Evolutionary conservation across 1,140 invertebrate species (phyloP), one percentile per base, ranked within the genome.

Genomic region (Drosophila ercepeae): DNA sequence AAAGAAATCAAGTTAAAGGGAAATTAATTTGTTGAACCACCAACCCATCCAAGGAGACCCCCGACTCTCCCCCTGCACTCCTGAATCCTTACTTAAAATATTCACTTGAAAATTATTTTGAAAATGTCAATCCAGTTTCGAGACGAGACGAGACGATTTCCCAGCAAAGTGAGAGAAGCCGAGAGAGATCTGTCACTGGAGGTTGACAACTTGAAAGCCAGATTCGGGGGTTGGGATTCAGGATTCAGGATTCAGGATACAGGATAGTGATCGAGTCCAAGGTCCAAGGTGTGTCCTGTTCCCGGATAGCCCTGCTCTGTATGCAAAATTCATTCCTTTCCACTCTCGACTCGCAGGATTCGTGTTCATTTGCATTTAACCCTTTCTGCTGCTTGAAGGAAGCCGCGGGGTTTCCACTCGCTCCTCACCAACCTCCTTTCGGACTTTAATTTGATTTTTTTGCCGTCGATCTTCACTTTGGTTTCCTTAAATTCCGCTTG

Each of bases 301-400:
- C 13, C 50, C 32, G 71, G 52, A 64, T 74, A 19, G 59, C 69
- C 52, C 53, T 48, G 55, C 46, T 53, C 29, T 44, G 25, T 58
- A 13, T 49, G 6, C 29, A 32, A 14, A n/a, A n/a, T n/a, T 45
- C 11, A 19, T 25, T 46, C n/a, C 34, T 11, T 36, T n/a, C 11
- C 18, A 21, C 19, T 21, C 11, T 11, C 8, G 44, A 5, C 25
- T 19, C 16, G n/a, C 19, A 46, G 60, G 41, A 63, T 14, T 41
- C 9, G 41, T 13, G 18, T 65, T 84, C 79, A 86, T 84, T 84
- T 84, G 81, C 76, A 86, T 79, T 76, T 79, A 71, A 84, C 79
- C 78, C 81, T 49, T 64, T 63, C 63, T 9, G 9, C 8, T 11
- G 55, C 42, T 58, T 61, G 54, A 61, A 52, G 54, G 55, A 23